Evolutionary conservation across 64 coral and sea anemone species (phyloP).

Genomic region (Dendronephthya gigantea): DNA sequence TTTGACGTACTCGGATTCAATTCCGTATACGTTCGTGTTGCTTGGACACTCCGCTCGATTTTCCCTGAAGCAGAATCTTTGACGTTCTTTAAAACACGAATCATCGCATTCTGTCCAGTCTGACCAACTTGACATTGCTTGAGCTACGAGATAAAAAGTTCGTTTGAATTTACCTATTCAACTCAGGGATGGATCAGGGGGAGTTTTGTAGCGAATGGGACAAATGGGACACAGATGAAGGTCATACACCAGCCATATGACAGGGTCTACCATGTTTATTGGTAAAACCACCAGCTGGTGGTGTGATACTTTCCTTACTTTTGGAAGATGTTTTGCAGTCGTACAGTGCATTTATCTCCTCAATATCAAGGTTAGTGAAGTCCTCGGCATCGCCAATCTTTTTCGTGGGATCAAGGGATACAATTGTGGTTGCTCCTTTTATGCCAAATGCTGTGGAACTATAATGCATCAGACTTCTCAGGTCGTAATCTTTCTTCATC

Average conservation of each 20-base stretch:
- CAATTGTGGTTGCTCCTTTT: conserved; percentile 51
- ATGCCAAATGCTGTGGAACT: conserved; percentile 38
- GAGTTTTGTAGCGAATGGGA: no score
- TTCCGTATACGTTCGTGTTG: neutral
- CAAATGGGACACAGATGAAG: no score
- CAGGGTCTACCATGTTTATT: no score
- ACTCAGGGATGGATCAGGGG: no score
- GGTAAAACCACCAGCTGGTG: no score
- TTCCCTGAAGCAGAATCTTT: conserved; percentile 47
- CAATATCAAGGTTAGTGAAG: conserved; percentile 43
- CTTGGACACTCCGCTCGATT: neutral
- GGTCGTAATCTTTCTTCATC: conserved; percentile 38
- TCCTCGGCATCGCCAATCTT: conserved; percentile 24
- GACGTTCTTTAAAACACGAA: conserved; percentile 46
- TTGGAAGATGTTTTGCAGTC: conserved; percentile 25
- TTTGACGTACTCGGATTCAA: neutral
- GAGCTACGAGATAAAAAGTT: neutral
- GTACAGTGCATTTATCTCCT: conserved; percentile 58
- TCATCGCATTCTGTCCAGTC: conserved; percentile 55
- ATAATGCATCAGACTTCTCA: conserved; percentile 56
- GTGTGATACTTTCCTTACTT: neutral
- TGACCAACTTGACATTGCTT: conserved; percentile 50
- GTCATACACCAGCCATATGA: no score
- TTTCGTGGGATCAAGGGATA: neutral
- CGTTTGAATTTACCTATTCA: no score